Evolutionary conservation across 1,140 invertebrate species (phyloP), one percentile per base, ranked within the genome.

Genomic region (Palaemon carinicauda): DNA sequence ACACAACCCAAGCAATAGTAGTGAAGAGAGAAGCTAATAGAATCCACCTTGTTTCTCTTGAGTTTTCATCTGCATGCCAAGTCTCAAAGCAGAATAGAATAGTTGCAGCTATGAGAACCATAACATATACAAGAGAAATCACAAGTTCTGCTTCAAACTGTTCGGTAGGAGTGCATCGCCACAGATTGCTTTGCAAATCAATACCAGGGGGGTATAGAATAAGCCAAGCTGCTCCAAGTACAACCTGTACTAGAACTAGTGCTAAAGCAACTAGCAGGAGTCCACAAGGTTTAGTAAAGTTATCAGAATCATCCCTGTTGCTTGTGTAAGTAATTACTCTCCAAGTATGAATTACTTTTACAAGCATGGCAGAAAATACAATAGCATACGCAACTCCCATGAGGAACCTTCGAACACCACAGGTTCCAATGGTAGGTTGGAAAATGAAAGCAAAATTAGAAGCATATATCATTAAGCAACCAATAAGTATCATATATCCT

Each of bases 381-480:
- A 93, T 90, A 15, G 92, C 90, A 88, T 93, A 93, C 4, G 91
- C 91, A 41, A 93, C 81, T 50, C 91, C 92, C 86, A 91, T 91
- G 54, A 91, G 87, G 82, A 92, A 92, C 73, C 92, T 88, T 21
- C 93, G 90, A 7, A 93, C 89, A 33, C 90, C 91, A 88, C 93
- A 93, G 9, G 90, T 90, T 15, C 91, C 90, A 24, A 91, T 90
- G 3, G 90, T 92, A 1, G 92, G 91, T 60, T 92, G 91, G 10
- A 92, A 89, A 21, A 93, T 91, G 89, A 93, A 93, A 9, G 92
- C 91, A 82, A 93, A 92, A 80, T 92, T 93, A 31, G 92, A 90
- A 10, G 90, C 89, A 88, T 92, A 93, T 52, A 93, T 81, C 3
- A 93, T 87, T 21, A 93, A 89, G 60, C 93, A 90, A 24, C 92